phyloP scores from a whole-genome alignment of 2,797 vertebrate genomes.

The Helarctos malayanus region DNA sequence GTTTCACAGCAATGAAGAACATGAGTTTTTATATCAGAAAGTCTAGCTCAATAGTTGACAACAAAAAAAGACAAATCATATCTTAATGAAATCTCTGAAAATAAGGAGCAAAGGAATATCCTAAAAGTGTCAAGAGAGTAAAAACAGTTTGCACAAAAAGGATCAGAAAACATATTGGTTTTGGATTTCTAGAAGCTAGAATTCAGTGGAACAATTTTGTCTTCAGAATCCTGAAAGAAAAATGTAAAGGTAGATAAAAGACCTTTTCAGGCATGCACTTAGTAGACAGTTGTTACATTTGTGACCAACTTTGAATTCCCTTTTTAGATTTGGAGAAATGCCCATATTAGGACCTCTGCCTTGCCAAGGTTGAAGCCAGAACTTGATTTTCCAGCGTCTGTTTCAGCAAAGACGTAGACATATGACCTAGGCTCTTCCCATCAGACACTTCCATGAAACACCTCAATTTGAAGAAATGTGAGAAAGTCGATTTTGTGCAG shows the following conservation, averaged over 20 bases:
- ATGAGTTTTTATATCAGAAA: background rate
- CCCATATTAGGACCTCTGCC: background rate
- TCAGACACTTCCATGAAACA: background rate
- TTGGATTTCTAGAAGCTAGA: constrained; percentile 12
- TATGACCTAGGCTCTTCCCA: background rate
- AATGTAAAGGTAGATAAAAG: background rate
- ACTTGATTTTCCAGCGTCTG: background rate
- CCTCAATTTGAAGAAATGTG: background rate
- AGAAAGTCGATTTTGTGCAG: background rate
- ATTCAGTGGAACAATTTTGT: constrained; percentile 25
- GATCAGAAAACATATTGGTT: background rate
- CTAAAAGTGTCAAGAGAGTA: background rate
- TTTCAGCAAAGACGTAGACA: background rate
- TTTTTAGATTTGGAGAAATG: constrained; percentile 22
- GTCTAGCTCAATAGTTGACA: constrained; percentile 17
- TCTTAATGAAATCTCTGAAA: constrained; percentile 42
- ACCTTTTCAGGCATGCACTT: constrained; percentile 24
- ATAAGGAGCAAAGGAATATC: constrained; percentile 6
- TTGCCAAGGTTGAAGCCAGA: constrained; percentile 3
- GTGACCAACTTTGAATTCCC: background rate
- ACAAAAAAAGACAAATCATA: background rate
- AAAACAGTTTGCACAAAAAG: background rate
- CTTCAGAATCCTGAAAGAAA: constrained; percentile 59
- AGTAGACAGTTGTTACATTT: background rate
- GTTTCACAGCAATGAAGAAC: background rate